phyloP scores from a whole-genome alignment of 1,140 invertebrate species.

The Steinernema khuongi region DNA sequence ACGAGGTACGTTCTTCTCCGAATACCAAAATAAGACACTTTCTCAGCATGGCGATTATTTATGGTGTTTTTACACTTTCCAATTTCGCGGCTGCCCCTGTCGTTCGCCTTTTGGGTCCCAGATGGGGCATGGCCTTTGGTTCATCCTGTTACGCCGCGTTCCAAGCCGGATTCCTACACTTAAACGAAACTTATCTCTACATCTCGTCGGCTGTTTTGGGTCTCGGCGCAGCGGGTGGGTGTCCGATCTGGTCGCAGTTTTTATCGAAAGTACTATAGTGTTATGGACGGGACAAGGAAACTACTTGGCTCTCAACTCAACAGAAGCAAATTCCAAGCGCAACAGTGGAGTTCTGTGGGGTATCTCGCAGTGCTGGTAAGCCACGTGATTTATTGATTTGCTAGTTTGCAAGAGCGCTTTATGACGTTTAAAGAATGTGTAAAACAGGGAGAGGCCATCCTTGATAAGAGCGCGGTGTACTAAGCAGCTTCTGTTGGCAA shows the following conservation, averaged over 20 bases:
- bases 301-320: conserved; percentile 44
- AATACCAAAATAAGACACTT: not conserved
- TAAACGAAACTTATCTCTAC: conserved; percentile 46
- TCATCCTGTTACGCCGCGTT: conserved; percentile 39
- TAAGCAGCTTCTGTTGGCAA: too few relatives aligned
- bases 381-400: not conserved
- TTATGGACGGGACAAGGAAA: conserved; percentile 47
- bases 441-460: not conserved
- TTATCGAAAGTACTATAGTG: conserved; percentile 20
- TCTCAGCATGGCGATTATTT: not conserved
- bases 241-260: not conserved
- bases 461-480: too few relatives aligned
- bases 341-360: conserved; percentile 47
- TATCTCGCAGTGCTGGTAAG: conserved; percentile 42
- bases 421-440: not conserved
- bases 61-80: not conserved
- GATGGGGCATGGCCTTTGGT: conserved; percentile 36
- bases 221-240: conserved; percentile 43
- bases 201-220: conserved; percentile 45
- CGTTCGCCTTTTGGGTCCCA: conserved; percentile 30
- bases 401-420: too few relatives aligned
- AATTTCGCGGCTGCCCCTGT: conserved; percentile 48
- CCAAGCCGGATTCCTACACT: conserved; percentile 41
- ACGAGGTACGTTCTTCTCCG: not conserved
- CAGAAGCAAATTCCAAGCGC: conserved; percentile 31